phyloP scores from a whole-genome alignment of 2,797 vertebrate genomes.

The Gobionotothen gibberifrons region DNA sequence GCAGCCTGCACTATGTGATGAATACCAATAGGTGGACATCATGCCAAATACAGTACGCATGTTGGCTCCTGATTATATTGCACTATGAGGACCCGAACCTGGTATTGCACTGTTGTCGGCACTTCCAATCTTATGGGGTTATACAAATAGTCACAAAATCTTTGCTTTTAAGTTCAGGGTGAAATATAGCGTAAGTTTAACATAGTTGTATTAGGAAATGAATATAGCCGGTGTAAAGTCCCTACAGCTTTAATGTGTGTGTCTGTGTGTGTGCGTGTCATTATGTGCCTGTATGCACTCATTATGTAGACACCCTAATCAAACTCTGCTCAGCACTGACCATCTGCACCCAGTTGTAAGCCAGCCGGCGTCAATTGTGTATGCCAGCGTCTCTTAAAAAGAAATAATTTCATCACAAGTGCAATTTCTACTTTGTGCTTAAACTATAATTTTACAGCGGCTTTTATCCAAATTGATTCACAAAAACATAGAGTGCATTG shows the following conservation, averaged over 20 bases:
- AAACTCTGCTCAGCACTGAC: constrained; percentile 54
- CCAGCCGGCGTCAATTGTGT: constrained; percentile 41
- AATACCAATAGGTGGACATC: constrained; percentile 53
- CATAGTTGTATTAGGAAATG: background rate
- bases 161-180: background rate
- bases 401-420: constrained; percentile 64
- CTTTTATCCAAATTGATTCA: constrained; percentile 67
- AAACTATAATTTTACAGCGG: constrained; percentile 67
- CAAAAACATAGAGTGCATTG: constrained; percentile 50
- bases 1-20: constrained; percentile 28
- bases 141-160: background rate
- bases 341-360: constrained; percentile 63
- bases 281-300: constrained; percentile 31
- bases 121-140: background rate
- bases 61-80: constrained; percentile 13
- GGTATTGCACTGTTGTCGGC: background rate
- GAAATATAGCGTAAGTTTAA: background rate
- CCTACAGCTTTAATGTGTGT: background rate
- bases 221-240: background rate
- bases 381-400: constrained; percentile 60
- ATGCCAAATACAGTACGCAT: constrained; percentile 24
- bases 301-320: constrained; percentile 56
- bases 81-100: background rate
- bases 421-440: constrained; percentile 54
- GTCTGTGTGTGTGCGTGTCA: constrained; percentile 20